These are phyloP conservation scores for Germaria angustata DNA, from an alignment of 2,888 invertebrate genomes.

Conservation along the genomic window DNA sequence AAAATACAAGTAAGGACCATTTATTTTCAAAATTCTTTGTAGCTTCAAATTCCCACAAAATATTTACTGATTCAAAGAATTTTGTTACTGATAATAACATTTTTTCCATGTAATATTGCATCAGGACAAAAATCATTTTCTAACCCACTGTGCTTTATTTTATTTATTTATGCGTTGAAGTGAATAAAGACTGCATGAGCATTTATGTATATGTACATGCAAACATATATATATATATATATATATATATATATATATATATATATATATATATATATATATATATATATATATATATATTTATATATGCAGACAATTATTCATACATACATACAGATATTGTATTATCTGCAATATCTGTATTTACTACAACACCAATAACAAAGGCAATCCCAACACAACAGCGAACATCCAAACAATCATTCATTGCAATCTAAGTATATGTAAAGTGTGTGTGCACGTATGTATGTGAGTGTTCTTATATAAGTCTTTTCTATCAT, in stretches of 20 bases:
- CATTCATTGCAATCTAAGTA: slow-evolving; percentile 23
- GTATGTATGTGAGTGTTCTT: slow-evolving; percentile 6
- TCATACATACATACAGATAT: slow-evolving; percentile 2
- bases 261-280: not conserved
- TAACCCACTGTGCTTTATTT: not conserved
- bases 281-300: slow-evolving; percentile 2
- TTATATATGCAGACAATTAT: not conserved
- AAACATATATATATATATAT: not conserved
- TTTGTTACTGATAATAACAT: too few relatives aligned
- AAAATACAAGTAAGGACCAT: too few relatives aligned
- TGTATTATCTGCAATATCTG: not conserved
- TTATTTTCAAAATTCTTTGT: too few relatives aligned
- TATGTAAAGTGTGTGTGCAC: not conserved
- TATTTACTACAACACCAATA: slow-evolving; percentile 8
- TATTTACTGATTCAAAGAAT: too few relatives aligned
- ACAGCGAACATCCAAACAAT: not conserved
- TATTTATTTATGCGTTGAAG: not conserved
- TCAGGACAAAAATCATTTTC: too few relatives aligned
- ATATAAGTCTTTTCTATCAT: slow-evolving; percentile 52
- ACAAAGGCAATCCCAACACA: not conserved
- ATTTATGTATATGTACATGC: not conserved
- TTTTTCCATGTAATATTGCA: too few relatives aligned
- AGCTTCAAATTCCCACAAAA: too few relatives aligned
- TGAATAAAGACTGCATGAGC: slow-evolving; percentile 38
- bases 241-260: not conserved